Base-by-base conservation (phyloP, 2,113 vertebrate species). In the Micronycteris hirsuta region DNA sequence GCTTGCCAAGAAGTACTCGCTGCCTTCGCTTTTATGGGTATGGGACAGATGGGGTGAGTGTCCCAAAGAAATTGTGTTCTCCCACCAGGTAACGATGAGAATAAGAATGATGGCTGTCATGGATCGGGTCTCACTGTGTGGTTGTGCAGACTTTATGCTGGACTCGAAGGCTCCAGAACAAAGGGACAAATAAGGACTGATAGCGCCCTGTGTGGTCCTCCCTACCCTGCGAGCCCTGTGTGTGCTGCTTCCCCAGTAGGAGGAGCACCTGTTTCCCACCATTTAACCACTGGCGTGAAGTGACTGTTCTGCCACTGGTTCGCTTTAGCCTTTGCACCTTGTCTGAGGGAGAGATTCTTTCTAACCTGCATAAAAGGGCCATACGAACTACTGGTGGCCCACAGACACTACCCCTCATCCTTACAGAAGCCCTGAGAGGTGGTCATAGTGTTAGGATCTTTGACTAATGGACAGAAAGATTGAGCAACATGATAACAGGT, bases 1-100 rank as follows among this genome's bases (percentile, higher is more conserved):
- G 77, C 87, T 91, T 97, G 97, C 93, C 95, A 97, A 95, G 90
- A 87, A 89, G 73, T 8, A 28, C 9, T 91, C 43, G 71, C 36
- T 71, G 54, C 26, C 49, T 84, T 94, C 65, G 47, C 19, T 86
- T 65, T 24, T 71, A 52, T 31, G 33, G n/a, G 36, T 28, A 28
- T 56, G 58, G 45, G 43, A 56, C 47, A 31, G 45, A 87, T 43
- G 47, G 43, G 20, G 24, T 49, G 49, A 92, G 36, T 47, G 14
- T 86, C 67, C 91, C 20, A 26, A 43, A 5, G 15, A 90, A 70
- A 80, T 11, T 58, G 3, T 28, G 28, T 61, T 20, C n/a, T 19
- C 19, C 0, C 1, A 0, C 45, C 16, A 68, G 52, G 68, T 45
- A 80, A 45, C n/a, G 38, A 77, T 67, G 26, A 68, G 45, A 54